Conservation (phyloP, 2,113 vertebrate species). For the Passer domesticus region DNA sequence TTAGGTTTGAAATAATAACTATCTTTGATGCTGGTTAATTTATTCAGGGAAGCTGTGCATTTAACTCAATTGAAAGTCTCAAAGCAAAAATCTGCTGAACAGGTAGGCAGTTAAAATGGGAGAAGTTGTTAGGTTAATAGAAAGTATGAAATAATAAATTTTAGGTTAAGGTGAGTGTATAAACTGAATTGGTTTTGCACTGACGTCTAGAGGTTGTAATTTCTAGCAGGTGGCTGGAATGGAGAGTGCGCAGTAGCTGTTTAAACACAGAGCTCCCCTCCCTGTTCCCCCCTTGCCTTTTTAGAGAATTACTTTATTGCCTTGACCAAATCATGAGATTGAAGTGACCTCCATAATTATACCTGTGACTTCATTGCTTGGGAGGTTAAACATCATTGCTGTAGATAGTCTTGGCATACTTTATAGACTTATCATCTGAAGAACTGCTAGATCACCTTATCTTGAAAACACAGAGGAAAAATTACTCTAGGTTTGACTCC, state of each 20-base stretch:
- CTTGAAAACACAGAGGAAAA: neutral
- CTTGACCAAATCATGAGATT: neutral
- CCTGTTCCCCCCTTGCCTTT: neutral
- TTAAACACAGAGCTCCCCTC: neutral
- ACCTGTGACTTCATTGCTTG: neutral
- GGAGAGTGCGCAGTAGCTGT: neutral
- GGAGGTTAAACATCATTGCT: neutral
- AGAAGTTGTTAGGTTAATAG: constrained; percentile 40
- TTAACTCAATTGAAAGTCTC: constrained; percentile 49
- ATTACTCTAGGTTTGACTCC: neutral
- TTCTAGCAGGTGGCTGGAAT: constrained; percentile 63
- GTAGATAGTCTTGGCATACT: neutral
- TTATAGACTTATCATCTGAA: neutral
- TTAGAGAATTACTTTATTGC: constrained; percentile 3
- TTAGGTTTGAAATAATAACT: constrained; percentile 34
- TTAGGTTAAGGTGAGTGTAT: neutral
- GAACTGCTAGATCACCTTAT: neutral
- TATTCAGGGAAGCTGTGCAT: constrained; percentile 32
- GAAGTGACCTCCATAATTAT: neutral
- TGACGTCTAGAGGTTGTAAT: constrained; percentile 55
- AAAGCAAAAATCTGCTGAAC: neutral
- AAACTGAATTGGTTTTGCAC: constrained; percentile 50
- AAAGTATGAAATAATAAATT: constrained; percentile 55
- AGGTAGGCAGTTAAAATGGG: constrained; percentile 42
- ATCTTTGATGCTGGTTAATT: constrained; percentile 3